A percentile compares a stretch with the other conserved stretches of the same genome.
Evolutionary conservation across 2,113 vertebrate genomes (phyloP).

Genomic region (Eublepharis macularius): DNA sequence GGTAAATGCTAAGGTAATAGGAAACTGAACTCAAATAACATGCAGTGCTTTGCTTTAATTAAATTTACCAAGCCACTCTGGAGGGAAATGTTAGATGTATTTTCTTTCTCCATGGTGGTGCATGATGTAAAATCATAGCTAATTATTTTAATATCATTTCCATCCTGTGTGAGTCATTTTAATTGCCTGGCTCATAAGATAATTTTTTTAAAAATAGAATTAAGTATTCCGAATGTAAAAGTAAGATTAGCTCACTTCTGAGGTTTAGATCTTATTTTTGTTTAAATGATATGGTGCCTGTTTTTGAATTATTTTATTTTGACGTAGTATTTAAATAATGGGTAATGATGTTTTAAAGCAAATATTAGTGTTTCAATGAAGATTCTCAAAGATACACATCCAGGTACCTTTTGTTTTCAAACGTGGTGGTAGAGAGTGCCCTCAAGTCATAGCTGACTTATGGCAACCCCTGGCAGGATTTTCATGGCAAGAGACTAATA

Average conservation of each 20-base stretch:
- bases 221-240: conserved; percentile 20
- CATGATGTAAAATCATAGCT: conserved; percentile 45
- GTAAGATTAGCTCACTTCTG: neutral
- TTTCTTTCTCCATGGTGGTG: conserved; percentile 45
- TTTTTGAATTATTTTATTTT: neutral
- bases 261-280: conserved; percentile 6
- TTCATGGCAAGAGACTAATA: too few species aligned
- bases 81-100: conserved; percentile 35
- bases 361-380: neutral
- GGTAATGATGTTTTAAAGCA: neutral
- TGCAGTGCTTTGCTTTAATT: conserved; percentile 42
- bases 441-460: too few species aligned
- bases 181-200: conserved; percentile 7
- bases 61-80: conserved; percentile 44
- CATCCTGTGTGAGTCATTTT: conserved; percentile 54
- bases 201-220: neutral
- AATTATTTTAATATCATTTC: conserved; percentile 60
- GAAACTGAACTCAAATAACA: conserved; percentile 24
- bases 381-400: conserved; percentile 23
- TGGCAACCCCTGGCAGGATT: too few species aligned
- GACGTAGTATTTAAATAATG: neutral
- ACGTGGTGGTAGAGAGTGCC: too few species aligned
- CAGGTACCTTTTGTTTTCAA: conserved; percentile 18
- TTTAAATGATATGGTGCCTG: neutral
- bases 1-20: neutral